Evolutionary conservation across 1,140 invertebrate genomes (phyloP), one percentile per base, ranked within the genome.

Genomic region (Bombus confusus): DNA sequence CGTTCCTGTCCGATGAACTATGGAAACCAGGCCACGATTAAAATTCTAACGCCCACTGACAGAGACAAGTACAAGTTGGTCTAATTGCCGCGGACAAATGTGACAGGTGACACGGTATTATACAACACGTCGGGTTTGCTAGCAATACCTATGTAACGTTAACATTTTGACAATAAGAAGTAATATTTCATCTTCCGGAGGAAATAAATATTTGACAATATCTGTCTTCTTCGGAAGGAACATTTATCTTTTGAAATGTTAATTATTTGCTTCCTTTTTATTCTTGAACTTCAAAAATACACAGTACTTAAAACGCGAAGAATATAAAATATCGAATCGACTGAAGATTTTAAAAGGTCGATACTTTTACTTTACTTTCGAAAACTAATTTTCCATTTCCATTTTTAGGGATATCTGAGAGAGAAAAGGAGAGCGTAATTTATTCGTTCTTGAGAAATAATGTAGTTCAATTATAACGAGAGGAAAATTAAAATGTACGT

Each of bases 11-110:
- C 37, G 10, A 34, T 43, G 12, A 52, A 34, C 41, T 15, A 5
- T 39, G n/a, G 3, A 66, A 79, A 79, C 62, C 34, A n/a, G 77
- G 77, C 47, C 77, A 28, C n/a, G 62, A 68, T 64, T 68, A 64
- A 79, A 71, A 71, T 71, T 71, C 68, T 39, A 71, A 71, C 37
- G 68, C 25, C 25, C 25, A 12, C 37, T 71, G 68, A 25, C 68
- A 71, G 37, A 39, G 68, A 71, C 68, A 39, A 39, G 37, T 28
- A 39, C 37, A 71, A 79, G 31, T 68, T 15, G 62, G 41, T 79
- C 41, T 79, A 79, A 79, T 79, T 79, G 41, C 25, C 18, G 41
- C 25, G 9, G 62, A 47, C 41, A 69, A 79, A 68, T 79, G 28
- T 69, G 77, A 79, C 62, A 69, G 34, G 41, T 79, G 34, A 68